Evolutionary conservation across 2,797 vertebrate species (phyloP).

Genomic region (Spea hammondii): DNA sequence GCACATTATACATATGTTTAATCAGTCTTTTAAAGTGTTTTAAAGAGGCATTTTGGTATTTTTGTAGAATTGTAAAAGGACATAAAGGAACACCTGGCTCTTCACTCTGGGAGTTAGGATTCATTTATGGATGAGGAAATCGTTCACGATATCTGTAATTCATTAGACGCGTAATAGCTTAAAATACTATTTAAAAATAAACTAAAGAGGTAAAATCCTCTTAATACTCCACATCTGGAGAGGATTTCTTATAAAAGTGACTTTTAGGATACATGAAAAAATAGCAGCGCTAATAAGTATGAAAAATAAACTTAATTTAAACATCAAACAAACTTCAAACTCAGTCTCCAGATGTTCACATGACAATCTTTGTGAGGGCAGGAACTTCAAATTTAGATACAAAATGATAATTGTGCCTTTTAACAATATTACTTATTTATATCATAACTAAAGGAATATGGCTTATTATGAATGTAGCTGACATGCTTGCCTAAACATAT

Average conservation of each 20-base stretch:
- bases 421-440: no score
- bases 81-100: slow-evolving; percentile 7
- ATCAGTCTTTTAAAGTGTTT: background rate
- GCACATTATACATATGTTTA: no score
- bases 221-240: slow-evolving; percentile 44
- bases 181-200: background rate
- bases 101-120: background rate
- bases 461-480: no score
- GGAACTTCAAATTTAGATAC: no score
- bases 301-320: slow-evolving; percentile 16
- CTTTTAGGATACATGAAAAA: slow-evolving; percentile 40
- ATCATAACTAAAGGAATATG: no score
- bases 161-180: slow-evolving; percentile 33
- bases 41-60: background rate
- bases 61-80: background rate
- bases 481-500: no score
- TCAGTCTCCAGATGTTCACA: slow-evolving; percentile 34
- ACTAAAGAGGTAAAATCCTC: slow-evolving; percentile 25
- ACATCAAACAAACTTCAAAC: slow-evolving; percentile 31
- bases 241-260: slow-evolving; percentile 35
- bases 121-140: background rate
- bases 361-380: background rate
- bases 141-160: slow-evolving; percentile 24
- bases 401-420: no score
- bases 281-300: slow-evolving; percentile 33